phyloP scores from a whole-genome alignment of 2,797 vertebrate species.

The Lepidocolaptes lacrymiger region DNA sequence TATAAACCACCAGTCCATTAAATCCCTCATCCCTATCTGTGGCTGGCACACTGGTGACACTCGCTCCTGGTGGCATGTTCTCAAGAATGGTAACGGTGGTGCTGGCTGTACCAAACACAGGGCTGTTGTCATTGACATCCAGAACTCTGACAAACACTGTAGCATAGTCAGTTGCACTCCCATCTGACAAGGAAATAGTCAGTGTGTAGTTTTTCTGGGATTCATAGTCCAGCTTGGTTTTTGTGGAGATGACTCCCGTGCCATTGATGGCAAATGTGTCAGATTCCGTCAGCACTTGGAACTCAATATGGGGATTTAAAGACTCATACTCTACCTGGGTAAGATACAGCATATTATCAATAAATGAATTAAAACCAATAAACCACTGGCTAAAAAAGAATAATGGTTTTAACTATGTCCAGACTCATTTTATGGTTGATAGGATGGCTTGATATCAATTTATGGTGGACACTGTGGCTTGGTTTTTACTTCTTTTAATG shows the following conservation, averaged over 20 bases:
- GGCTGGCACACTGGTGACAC: conserved; percentile 37
- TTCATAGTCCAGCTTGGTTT: conserved; percentile 75
- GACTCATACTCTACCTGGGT: conserved; percentile 65
- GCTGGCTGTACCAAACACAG: conserved; percentile 60
- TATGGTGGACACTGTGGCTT: fast-evolving
- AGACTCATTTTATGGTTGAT: not conserved
- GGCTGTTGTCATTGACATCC: conserved; percentile 82
- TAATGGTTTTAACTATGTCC: not conserved
- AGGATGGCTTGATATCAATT: not conserved
- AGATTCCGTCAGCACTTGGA: conserved; percentile 60
- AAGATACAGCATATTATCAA: not conserved
- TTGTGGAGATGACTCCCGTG: conserved; percentile 69
- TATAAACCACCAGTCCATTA: conserved; percentile 79
- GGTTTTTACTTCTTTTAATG: not conserved
- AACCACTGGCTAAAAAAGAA: not conserved
- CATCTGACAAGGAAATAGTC: conserved; percentile 76
- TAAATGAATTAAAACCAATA: not conserved
- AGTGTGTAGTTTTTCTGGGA: conserved; percentile 71
- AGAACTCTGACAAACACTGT: conserved; percentile 71
- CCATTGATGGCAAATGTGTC: conserved; percentile 70
- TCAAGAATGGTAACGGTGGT: conserved; percentile 48
- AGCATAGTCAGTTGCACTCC: conserved; percentile 57
- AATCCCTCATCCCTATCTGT: conserved; percentile 75
- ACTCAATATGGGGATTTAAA: not conserved
- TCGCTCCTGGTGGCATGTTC: not conserved